Percentiles rank a stretch among this genome's conserved stretches.
Conservation (phyloP, 2,113 vertebrate genomes). For the Origma solitaria region DNA sequence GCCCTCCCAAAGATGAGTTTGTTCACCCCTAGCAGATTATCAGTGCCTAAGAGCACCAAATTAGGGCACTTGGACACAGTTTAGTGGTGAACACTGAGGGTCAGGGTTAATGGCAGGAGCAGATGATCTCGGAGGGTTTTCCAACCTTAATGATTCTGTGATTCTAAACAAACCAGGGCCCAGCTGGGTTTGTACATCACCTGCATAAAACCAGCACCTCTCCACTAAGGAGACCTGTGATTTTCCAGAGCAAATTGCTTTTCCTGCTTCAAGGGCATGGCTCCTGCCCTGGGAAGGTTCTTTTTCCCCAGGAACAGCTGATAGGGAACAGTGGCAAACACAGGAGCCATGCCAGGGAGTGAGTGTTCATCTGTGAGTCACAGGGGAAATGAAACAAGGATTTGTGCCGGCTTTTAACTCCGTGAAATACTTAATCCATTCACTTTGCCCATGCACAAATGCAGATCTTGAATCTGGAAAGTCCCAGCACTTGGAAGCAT, state of each 20-base stretch:
- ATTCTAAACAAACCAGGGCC: background rate
- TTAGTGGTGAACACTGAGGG: background rate
- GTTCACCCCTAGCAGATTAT: fast-evolving
- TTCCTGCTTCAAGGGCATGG: background rate
- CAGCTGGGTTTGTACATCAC: background rate
- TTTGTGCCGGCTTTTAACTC: background rate
- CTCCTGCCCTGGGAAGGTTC: background rate
- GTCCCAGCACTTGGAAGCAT: background rate
- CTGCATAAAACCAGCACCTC: background rate
- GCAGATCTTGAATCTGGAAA: background rate
- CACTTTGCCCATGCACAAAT: background rate
- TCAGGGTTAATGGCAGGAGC: background rate
- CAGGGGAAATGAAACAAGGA: conserved; percentile 7
- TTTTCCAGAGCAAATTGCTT: background rate
- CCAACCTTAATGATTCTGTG: background rate
- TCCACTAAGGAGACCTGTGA: fast-evolving
- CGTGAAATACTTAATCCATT: background rate
- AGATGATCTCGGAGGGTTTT: background rate
- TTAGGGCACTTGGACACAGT: background rate
- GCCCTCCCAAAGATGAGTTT: background rate
- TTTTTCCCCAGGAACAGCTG: background rate
- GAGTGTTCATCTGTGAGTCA: conserved; percentile 41
- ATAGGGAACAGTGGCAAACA: background rate
- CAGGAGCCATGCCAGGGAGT: background rate
- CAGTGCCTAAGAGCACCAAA: background rate